These are phyloP conservation scores for Leptura quadrifasciata DNA, from an alignment of 2,888 invertebrate species.

Conservation along the genomic window DNA sequence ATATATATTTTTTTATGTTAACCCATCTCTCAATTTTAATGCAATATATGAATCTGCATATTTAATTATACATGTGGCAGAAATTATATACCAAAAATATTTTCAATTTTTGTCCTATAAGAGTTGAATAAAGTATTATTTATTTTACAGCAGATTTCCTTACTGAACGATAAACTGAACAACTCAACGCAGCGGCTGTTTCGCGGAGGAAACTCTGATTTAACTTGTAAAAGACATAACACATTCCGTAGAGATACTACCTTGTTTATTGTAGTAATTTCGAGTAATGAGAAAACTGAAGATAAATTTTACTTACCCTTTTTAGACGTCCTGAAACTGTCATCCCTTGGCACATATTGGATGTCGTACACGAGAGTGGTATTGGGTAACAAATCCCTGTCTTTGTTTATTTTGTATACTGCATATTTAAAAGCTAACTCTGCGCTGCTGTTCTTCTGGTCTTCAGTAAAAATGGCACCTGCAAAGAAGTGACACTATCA, in stretches of 20 bases:
- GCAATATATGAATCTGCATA: neutral
- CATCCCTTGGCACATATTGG: constrained; percentile 90
- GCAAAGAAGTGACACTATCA: constrained; percentile 66
- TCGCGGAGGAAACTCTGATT: no score
- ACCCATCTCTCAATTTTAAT: neutral
- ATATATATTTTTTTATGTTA: no score
- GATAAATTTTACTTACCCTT: constrained; percentile 80
- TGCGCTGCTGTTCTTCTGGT: constrained; percentile 89
- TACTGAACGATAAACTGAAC: no score
- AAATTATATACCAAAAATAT: no score
- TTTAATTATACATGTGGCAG: no score
- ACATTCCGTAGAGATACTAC: neutral
- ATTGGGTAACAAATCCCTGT: constrained; percentile 87
- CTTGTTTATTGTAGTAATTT: constrained; percentile 30
- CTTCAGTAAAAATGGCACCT: constrained; percentile 96
- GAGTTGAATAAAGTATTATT: no score
- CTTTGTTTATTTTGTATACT: constrained; percentile 94
- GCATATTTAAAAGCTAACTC: constrained; percentile 97
- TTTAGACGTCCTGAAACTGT: constrained; percentile 93
- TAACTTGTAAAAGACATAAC: neutral
- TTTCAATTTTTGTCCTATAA: no score
- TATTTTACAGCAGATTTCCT: no score
- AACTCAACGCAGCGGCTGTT: no score
- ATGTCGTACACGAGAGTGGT: constrained; percentile 95
- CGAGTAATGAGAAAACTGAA: constrained; percentile 34